Percentiles rank a stretch among this genome's conserved stretches.
Conservation (phyloP, 1,140 invertebrate genomes). For the Nasonia longicornis region DNA sequence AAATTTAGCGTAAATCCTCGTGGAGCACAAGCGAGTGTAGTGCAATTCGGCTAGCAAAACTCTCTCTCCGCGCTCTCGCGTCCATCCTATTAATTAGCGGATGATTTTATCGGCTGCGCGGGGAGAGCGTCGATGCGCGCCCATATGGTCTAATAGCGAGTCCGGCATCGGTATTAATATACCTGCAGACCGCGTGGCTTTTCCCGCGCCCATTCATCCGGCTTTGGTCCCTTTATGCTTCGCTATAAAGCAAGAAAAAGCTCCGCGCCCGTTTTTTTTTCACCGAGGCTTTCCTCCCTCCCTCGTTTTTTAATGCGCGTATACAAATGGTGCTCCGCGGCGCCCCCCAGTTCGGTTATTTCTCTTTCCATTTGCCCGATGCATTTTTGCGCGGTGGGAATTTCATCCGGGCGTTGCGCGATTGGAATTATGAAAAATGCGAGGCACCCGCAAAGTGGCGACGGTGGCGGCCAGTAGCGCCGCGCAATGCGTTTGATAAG, state of each 20-base stretch:
- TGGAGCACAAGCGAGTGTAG: neutral
- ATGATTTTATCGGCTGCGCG: constrained; percentile 53
- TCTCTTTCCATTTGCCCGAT: neutral
- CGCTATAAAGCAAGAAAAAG: neutral
- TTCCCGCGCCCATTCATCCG: neutral
- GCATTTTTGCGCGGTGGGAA: neutral
- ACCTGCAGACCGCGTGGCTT: neutral
- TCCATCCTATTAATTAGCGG: constrained; percentile 55
- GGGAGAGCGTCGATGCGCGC: neutral
- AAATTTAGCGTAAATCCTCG: neutral
- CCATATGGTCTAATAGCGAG: constrained; percentile 8
- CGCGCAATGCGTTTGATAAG: neutral
- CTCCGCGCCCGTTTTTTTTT: neutral
- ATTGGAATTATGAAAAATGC: constrained; percentile 21
- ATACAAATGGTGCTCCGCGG: neutral
- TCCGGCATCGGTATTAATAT: neutral
- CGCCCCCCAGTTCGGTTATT: neutral
- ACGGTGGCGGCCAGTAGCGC: neutral
- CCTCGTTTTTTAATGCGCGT: neutral
- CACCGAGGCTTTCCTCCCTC: neutral
- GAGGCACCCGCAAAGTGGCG: neutral
- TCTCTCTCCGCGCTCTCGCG: neutral
- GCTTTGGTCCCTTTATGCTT: neutral
- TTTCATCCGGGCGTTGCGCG: neutral
- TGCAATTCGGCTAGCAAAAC: neutral